Base-by-base conservation (phyloP, 2,797 vertebrate genomes). In the Cyprinella venusta region DNA sequence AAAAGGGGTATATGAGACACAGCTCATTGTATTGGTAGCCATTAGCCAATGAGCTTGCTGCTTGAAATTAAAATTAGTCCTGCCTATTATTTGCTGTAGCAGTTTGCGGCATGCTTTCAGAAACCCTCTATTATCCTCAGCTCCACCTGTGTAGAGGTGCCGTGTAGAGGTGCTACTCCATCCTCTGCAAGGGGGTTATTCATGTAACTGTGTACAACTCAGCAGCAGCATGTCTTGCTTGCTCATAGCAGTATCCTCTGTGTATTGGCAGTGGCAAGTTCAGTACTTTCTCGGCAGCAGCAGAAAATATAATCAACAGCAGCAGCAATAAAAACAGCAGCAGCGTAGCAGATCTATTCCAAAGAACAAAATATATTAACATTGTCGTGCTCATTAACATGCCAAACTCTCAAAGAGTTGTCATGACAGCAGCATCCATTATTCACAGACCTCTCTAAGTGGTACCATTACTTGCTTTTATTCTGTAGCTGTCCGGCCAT, bases 401-500 rank as follows among this genome's bases (percentile, higher is more conserved):
- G 59, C 24, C 59, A 61, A 61, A 61, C 24, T 61, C 59, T 61
- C 56, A 61, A 5, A 61, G 6, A 63, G 13, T 30, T 63, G 24
- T 63, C 26, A 63, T 63, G 24, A 63, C 6, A 30, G 61, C 7
- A 63, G 72, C 16, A 33, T 81, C 26, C 24, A 81, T 81, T 71
- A 80, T 59, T 71, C 40, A 72, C 24, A 71, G 26, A 24, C 77
- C 30, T 68, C 64, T 54, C 42, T 67, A n/a, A 77, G 38, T 77
- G 75, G 56, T 77, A 42, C 38, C 33, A 52, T 79, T 79, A 67
- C 63, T 30, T 67, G 30, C 15, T 24, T 26, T 54, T 79, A 79
- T 79, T 65, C 45, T 52, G 63, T 68, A 68, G 26, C 77, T 68
- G 48, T 26, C 64, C 68, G 64, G 77, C 48, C 63, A 67, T 79